Base-by-base conservation (phyloP, 1,140 invertebrate species). In the Hyphantria cunea region DNA sequence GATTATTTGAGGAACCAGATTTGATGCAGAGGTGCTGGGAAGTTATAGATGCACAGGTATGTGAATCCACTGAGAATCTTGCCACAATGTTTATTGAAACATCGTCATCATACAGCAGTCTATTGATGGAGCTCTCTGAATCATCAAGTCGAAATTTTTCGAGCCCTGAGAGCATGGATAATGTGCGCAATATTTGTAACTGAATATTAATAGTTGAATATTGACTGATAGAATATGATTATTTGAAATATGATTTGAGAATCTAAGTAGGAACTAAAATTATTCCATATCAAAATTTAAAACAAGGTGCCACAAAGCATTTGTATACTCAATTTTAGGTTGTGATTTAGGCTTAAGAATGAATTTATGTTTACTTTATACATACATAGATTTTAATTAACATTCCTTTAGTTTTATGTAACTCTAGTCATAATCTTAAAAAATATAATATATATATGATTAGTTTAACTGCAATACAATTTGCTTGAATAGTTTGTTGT, bases 21-120 rank as follows among this genome's bases (percentile, higher is more conserved):
- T 91, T 98, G 53, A 97, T 98, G 96, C 95, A 97, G 84, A 92
- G 97, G 75, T 98, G 97, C 90, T 98, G 97, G 97, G 97, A 98
- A 92, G 97, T 99, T 42, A 97, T 98, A 84, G 97, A 98, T 91
- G 97, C 96, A 55, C 95, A 96, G 95, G 95, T 96, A 90, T 89
- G 88, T 89, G 85, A 86, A 69, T 89, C 84, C 14, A 83, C 84
- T 53, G 85, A 90, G 73, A 86, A 89, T 65, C 75, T 89, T 65
- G 71, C 81, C 9, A 82, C 82, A 10, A 71, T 89, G 58, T 83
- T 79, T 64, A 70, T 89, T 51, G 83, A 89, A 68, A 76, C 68
- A 63, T 90, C 88, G 33, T 87, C 84, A 32, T 89, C 86, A 31
- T 88, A 84, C 59, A 87, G 80, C 83, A 89, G 86, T 70, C 68